Percentiles rank a stretch among this genome's conserved stretches.
phyloP scores from a whole-genome alignment of 2,113 vertebrate genomes.

The Pimephales promelas region DNA sequence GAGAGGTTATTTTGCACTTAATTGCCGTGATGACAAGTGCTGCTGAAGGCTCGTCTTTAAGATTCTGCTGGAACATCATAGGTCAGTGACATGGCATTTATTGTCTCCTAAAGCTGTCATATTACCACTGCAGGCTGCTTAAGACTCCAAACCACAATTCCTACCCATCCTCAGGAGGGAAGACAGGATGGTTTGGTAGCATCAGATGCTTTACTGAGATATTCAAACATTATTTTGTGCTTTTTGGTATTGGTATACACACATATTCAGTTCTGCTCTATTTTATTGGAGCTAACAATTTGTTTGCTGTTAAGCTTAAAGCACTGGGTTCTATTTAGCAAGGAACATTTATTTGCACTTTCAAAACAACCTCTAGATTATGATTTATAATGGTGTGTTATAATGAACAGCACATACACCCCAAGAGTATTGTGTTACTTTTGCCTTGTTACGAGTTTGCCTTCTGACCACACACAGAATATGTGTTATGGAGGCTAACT shows the following conservation, averaged over 20 bases:
- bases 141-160: conserved; percentile 19
- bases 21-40: conserved; percentile 30
- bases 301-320: neutral
- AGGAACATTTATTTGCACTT: neutral
- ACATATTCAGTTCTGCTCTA: neutral
- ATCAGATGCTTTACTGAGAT: neutral
- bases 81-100: conserved; percentile 45
- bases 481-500: neutral
- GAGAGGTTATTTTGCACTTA: conserved; percentile 47
- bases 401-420: neutral
- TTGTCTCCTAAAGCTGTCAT: conserved; percentile 37
- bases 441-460: no score
- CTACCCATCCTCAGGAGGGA: neutral
- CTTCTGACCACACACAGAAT: neutral
- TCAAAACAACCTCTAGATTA: neutral
- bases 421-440: no score
- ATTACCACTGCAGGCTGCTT: conserved; percentile 18
- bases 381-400: neutral
- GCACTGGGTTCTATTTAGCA: no score
- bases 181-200: neutral
- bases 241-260: neutral
- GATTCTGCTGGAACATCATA: conserved; percentile 48
- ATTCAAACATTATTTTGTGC: neutral
- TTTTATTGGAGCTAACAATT: neutral
- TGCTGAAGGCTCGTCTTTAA: conserved; percentile 40